Evolutionary conservation across 2,797 vertebrate species (phyloP), one percentile per base, ranked within the genome.

Genomic region (Cichlasoma orientale): DNA sequence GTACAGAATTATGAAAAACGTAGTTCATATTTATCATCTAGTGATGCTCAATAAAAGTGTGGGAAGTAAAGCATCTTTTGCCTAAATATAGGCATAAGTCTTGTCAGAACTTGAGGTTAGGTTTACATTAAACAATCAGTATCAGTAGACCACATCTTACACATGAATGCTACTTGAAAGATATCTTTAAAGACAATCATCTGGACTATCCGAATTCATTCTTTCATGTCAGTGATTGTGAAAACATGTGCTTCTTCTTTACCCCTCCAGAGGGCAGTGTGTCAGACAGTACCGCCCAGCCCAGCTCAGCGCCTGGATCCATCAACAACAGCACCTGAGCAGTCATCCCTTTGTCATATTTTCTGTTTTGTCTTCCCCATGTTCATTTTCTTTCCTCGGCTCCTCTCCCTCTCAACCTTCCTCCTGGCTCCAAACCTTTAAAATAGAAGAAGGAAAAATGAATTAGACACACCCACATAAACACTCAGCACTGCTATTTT

Each of bases 291-390:
- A 93, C 95, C 88, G 94, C 94, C 89, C 96, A 97, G 93, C 90
- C 96, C 79, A 93, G 96, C 81, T 96, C 97, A 78, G 94, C 95
- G 87, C 95, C 96, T 79, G 94, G 96, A 91, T 91, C 96, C 92
- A 95, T 98, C 92, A 94, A 94, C 94, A 97, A 96, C 94, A 96
- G 96, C 90, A 97, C 97, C 95, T 98, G 97, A 98, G 95, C 89
- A 82, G 89, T 89, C 88, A 87, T 88, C 93, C 83, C 88, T 80
- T 89, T 87, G 79, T 86, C 84, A 85, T 85, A 66, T 59, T 88
- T 90, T 89, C 73, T 87, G 85, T 91, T 91, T 89, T 66, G 50
- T 90, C 85, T 77, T 85, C 85, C 85, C 76, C 56, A 13, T 38
- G 75, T 90, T 92, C 86, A 82, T 76, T 82, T 83, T 71, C 80